Evolutionary conservation across 2,888 invertebrate genomes (phyloP), one percentile per base, ranked within the genome.

Genomic region (Chrysomela aeneicollis): DNA sequence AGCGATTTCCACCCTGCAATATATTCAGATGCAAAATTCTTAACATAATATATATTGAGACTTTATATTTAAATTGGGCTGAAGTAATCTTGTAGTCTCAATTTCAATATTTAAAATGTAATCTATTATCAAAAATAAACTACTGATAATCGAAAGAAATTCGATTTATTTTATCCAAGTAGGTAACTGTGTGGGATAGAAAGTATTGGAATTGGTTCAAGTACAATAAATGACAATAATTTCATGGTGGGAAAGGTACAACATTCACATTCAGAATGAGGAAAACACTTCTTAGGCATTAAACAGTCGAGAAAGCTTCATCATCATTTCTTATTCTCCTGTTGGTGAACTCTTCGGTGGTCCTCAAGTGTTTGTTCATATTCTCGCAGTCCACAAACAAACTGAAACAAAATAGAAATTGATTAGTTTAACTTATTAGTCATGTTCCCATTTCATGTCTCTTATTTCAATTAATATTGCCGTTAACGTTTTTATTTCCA

Each of bases 311-410:
- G 26, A 71, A 42, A 46, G 65, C 54, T 50, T 71, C 68, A 8
- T 69, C 63, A 30, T 67, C 67, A 54, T 63, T 66, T 54, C 61
- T 65, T 12, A 65, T 63, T 59, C 66, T 64, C 26, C 50, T 66
- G 21, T 53, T 64, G 17, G 70, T 62, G 57, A 68, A 71, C 35
- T 68, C 71, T 3, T 42, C 42, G 49, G 67, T 52, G 52, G 60
- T 73, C 50, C 74, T 71, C 66, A 76, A 70, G 63, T 71, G 74
- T 22, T 69, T 66, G 59, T 77, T 74, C 54, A 76, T 61, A 46
- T 73, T 75, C 32, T 73, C 67, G 69, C 76, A 76, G 53, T 78
- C 73, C 61, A 77, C 64, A 18, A 78, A 71, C 47, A 76, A 71
- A 54, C 77, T 78, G 65, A 59, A 74, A 75, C 50, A 69, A 59